Base-by-base conservation (phyloP, 2,797 vertebrate genomes). In the Myioborus melanocephalus region DNA sequence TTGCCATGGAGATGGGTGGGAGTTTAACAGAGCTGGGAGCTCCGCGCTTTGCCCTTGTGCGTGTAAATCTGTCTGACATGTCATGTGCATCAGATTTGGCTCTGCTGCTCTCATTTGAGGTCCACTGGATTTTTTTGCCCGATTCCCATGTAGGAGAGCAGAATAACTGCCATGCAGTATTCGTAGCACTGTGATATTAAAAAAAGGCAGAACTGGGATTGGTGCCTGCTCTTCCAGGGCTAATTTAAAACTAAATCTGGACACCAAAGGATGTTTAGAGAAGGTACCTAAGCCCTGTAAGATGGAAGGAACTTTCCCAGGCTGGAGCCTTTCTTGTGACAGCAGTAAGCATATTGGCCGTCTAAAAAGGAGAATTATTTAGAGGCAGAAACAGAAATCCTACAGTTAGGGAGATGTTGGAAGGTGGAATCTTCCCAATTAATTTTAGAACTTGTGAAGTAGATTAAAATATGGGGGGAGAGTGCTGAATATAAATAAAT, bases 401-500 rank as follows among this genome's bases (percentile, higher is more conserved):
- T 79, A 17, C 60, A 80, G 2, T 63, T 66, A 70, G 34, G n/a
- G 68, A 83, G 34, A 22, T 85, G 52, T 18, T 87, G 80, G 66
- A 93, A 90, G 59, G 34, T 87, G 52, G 63, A 78, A 47, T 84
- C 66, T 86, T 94, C 68, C 34, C 35, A 59, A 19, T 23, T 82
- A 12, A 7, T 80, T 95, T 90, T 63, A 84, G 80, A 72, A 53
- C 47, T 82, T 77, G 53, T 50, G 59, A 52, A 72, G 32, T 3
- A 8, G 69, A 61, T 84, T 79, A 87, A 87, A 84, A 68, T 46
- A 26, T 1, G 1, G 18, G 23, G 46, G 83, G 50, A 32, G 55
- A 77, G 22, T 27, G 52, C 66, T 70, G 82, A 85, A 93, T 93
- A 78, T 63, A 91, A 94, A 77, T 65, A 91, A 94, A 90, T 55